Evolutionary conservation across 2,888 invertebrate genomes (phyloP).

Genomic region (Cerceris rybyensis): DNA sequence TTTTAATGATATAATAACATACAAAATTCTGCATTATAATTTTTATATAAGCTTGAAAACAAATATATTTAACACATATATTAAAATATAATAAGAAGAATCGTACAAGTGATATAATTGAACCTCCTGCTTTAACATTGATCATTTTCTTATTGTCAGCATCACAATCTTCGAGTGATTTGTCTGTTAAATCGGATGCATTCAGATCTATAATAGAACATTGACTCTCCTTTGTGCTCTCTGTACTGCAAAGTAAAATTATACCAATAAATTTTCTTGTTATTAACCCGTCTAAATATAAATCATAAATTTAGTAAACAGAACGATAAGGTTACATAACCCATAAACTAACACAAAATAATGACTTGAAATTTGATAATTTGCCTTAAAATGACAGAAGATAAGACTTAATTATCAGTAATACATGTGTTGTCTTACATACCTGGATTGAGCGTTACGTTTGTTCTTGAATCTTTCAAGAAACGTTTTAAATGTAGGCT

Average conservation of each 20-base stretch:
- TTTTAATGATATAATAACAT: not conserved
- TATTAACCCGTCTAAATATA: too few species aligned
- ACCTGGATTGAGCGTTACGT: conserved; percentile 38
- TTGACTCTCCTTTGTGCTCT: conserved; percentile 15
- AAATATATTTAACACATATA: too few species aligned
- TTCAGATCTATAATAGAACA: not conserved
- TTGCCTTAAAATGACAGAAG: not conserved
- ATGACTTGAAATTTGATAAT: not conserved
- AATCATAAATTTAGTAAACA: too few species aligned
- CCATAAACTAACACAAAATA: not conserved
- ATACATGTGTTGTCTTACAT: conserved; percentile 1
- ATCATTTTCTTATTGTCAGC: not conserved
- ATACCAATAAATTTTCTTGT: not conserved
- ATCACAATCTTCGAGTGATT: not conserved
- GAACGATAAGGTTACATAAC: not conserved
- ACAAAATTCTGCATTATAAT: not conserved
- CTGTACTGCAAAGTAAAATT: conserved; percentile 28
- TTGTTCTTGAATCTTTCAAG: conserved; percentile 36
- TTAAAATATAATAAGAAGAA: not conserved
- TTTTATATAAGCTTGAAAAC: not conserved
- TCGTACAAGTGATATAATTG: conserved; percentile 56
- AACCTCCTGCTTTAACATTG: not conserved
- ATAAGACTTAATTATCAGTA: not conserved
- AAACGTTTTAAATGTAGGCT: conserved; percentile 53
- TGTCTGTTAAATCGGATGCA: conserved; percentile 6